Evolutionary conservation across 2,113 vertebrate genomes (phyloP), one percentile per base, ranked within the genome.

Genomic region (Ia io): DNA sequence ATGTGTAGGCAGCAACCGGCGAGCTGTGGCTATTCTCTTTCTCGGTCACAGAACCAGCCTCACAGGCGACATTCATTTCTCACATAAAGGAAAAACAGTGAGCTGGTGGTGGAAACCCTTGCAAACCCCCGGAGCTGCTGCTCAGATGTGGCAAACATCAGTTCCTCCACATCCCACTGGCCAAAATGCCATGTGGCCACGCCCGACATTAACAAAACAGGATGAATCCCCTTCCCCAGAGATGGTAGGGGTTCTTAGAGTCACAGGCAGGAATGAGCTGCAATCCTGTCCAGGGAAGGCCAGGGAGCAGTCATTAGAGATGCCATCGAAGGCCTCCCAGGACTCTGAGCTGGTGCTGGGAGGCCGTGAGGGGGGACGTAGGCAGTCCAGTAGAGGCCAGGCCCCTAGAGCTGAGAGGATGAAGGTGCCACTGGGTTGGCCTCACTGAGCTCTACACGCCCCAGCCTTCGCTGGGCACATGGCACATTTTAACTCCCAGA

Each of bases 391-490:
- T 25, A 17, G 53, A 73, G 16, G 32, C 23, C 12, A 13, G 32
- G 53, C 63, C 90, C 84, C 17, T 16, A 47, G 18, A 65, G 44
- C 37, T n/a, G 3, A 53, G 32, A n/a, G 30, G 37, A 17, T 8
- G 9, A 25, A 56, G 37, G 88, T 20, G 12, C 35, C 35, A 17
- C 28, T 16, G 35, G 44, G 25, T 44, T 9, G 17, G 49, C 47
- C 16, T 2, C 14, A 2, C 28, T 30, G 16, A 44, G 65, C 16
- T 18, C 32, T 20, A 18, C 30, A 22, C 1, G 9, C 49, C 61
- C 20, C 22, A n/a, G 63, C 23, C 35, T 61, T 69, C 0, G 0
- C 42, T 1, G 1, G 10, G 20, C 17, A 4, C 42, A 23, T 8
- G 6, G 10, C 0, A 0, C 8, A 63, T 17, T 14, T 20, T n/a